A percentile compares a stretch with the other conserved stretches of the same genome.
Evolutionary conservation across 2,888 invertebrate genomes (phyloP).

Genomic region (Odontomyia ornata): DNA sequence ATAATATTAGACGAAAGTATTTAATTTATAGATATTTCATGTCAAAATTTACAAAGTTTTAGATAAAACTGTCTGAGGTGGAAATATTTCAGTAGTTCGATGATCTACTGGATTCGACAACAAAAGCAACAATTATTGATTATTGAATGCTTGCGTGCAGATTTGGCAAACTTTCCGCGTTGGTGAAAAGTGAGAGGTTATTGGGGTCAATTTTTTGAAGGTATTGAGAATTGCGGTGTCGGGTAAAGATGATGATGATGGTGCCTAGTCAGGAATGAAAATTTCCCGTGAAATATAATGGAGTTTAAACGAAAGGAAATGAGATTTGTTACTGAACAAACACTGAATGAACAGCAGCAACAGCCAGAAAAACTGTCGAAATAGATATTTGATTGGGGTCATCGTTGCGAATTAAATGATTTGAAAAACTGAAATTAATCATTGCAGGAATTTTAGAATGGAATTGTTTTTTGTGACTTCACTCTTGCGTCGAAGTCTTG

Average conservation of each 20-base stretch:
- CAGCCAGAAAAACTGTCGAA: not conserved
- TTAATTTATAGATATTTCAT: constrained; percentile 11
- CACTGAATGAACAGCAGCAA: not conserved
- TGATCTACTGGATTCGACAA: not conserved
- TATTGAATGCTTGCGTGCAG: too few relatives aligned
- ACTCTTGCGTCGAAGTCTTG: too few relatives aligned
- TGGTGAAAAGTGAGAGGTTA: constrained; percentile 22
- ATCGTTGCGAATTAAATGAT: not conserved
- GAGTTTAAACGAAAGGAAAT: not conserved
- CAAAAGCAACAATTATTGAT: not conserved
- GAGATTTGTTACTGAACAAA: not conserved
- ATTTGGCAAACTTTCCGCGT: too few relatives aligned
- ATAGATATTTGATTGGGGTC: constrained; percentile 11
- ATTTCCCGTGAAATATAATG: not conserved
- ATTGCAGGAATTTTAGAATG: not conserved
- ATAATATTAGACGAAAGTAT: constrained; percentile 34
- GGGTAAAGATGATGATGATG: too few relatives aligned
- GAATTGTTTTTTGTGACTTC: not conserved
- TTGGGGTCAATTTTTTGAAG: constrained; percentile 23
- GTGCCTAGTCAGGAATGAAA: not conserved
- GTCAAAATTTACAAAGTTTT: not conserved
- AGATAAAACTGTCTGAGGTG: not conserved
- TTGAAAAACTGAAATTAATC: constrained; percentile 1
- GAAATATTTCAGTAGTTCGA: not conserved
- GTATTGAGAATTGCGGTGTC: too few relatives aligned